phyloP scores from a whole-genome alignment of 2,113 vertebrate species.

The Pleuronectes platessa region DNA sequence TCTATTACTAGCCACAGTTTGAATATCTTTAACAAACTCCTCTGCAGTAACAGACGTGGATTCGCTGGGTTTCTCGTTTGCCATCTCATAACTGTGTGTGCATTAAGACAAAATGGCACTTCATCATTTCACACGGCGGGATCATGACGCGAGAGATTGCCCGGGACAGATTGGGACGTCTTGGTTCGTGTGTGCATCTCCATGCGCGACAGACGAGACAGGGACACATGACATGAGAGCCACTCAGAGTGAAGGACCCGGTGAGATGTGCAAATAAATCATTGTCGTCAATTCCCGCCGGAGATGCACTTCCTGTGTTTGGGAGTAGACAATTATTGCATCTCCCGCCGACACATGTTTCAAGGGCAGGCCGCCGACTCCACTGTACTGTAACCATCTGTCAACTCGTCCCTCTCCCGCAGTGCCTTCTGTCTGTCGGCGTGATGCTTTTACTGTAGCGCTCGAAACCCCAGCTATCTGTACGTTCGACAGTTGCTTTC shows the following conservation, averaged over 20 bases:
- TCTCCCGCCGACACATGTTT: slow-evolving; percentile 52
- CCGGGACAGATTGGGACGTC: slow-evolving; percentile 11
- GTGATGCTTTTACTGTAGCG: slow-evolving; percentile 11
- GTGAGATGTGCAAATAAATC: slow-evolving; percentile 67
- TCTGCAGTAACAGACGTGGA: neutral
- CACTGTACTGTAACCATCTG: slow-evolving; percentile 34
- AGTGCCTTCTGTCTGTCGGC: slow-evolving; percentile 9
- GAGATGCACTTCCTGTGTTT: slow-evolving; percentile 44
- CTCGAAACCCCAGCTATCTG: neutral
- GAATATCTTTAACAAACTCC: neutral
- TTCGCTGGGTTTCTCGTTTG: slow-evolving; percentile 29
- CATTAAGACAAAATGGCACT: slow-evolving; percentile 57
- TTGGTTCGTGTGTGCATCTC: slow-evolving; percentile 23
- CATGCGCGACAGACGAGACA: slow-evolving; percentile 54
- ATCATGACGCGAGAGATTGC: slow-evolving; percentile 29
- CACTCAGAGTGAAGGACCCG: slow-evolving; percentile 33
- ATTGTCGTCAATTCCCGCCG: slow-evolving; percentile 45
- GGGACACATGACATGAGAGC: slow-evolving; percentile 31
- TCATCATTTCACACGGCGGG: slow-evolving; percentile 47
- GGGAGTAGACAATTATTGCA: slow-evolving; percentile 55
- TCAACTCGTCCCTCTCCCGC: slow-evolving; percentile 36
- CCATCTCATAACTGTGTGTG: slow-evolving; percentile 1
- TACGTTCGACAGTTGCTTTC: slow-evolving; percentile 27
- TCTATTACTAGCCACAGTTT: too few species aligned
- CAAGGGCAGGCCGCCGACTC: slow-evolving; percentile 59